Base-by-base conservation (phyloP, 2,797 vertebrate genomes). In the Aeoliscus strigatus region DNA sequence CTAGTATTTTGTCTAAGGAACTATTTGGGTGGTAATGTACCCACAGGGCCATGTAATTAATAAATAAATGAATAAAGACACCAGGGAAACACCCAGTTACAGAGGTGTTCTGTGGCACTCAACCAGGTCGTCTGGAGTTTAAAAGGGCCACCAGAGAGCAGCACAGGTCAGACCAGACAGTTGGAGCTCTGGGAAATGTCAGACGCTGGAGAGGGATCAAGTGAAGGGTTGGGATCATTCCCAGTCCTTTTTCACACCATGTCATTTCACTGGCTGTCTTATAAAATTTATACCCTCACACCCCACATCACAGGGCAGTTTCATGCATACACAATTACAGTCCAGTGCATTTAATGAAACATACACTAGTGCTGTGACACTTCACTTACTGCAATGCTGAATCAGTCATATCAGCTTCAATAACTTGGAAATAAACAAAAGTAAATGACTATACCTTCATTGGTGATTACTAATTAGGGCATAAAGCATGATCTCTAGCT, bases 81-180 rank as follows among this genome's bases (percentile, higher is more conserved):
- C 12, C 16, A 49, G 42, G 36, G 48, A 49, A 55, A 11, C 3
- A 13, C 60, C 53, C 53, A 25, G 0, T 21, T 6, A 24, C 58
- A 50, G 31, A 12, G 13, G n/a, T 58, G 41, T 41, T 18, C n/a
- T 25, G 34, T 6, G 7, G 41, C 35, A 12, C 24, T 18, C 38
- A 0, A 14, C 30, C 39, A 36, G 40, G 24, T 28, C 16, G 14
- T 27, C 48, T 46, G 52, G 59, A 48, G 50, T 28, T 31, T 55
- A 12, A 54, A 60, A n/a, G 52, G 73, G 55, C 60, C 68, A 68
- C 51, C 60, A 56, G 68, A 70, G 65, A 73, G 64, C 61, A 62
- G 52, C 43, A 41, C 12, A 17, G 69, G 58, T 68, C 59, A 65
- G 46, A 67, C 10, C 13, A 59, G 50, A 63, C 17, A 11, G 17